Percentiles rank a stretch among this genome's conserved stretches.
These are phyloP conservation scores for Dicranocentrus wangi DNA, from an alignment of 2,888 invertebrate genomes.

Conservation along the genomic window DNA sequence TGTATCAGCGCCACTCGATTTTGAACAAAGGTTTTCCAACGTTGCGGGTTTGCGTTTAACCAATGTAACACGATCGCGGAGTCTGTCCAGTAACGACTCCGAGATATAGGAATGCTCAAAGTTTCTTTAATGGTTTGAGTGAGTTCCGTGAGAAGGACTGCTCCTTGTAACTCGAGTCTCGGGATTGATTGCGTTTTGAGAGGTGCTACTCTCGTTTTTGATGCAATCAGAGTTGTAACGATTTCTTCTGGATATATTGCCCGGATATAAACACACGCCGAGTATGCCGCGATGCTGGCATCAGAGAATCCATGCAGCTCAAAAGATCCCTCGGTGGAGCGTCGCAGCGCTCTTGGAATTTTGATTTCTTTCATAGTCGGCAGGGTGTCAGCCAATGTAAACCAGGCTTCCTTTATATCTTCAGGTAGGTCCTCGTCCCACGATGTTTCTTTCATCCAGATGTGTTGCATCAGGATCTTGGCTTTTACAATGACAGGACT, in stretches of 20 bases:
- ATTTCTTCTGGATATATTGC: background rate
- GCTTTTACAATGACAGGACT: conserved; percentile 34
- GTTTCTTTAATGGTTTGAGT: conserved; percentile 19
- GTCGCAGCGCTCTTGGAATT: conserved; percentile 7
- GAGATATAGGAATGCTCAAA: background rate
- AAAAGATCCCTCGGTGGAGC: background rate
- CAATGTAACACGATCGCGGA: conserved; percentile 68
- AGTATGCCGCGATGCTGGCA: conserved; percentile 69
- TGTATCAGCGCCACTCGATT: conserved; percentile 72
- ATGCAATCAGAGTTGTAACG: background rate
- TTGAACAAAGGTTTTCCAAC: conserved; percentile 69
- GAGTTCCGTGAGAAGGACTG: conserved; percentile 46
- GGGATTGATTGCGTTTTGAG: conserved; percentile 69
- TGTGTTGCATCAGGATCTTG: conserved; percentile 71
- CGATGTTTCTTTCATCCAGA: conserved; percentile 68
- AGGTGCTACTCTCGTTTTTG: conserved; percentile 70
- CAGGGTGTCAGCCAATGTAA: background rate
- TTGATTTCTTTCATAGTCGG: background rate
- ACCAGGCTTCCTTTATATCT: conserved; percentile 26
- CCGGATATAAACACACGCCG: conserved; percentile 66
- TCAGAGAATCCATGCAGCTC: conserved; percentile 68
- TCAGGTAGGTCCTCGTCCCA: conserved; percentile 72
- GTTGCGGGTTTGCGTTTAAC: conserved; percentile 50
- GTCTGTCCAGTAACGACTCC: conserved; percentile 65
- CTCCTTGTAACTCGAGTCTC: conserved; percentile 67